phyloP scores from a whole-genome alignment of 2,797 vertebrate genomes.

The Falco rusticolus region DNA sequence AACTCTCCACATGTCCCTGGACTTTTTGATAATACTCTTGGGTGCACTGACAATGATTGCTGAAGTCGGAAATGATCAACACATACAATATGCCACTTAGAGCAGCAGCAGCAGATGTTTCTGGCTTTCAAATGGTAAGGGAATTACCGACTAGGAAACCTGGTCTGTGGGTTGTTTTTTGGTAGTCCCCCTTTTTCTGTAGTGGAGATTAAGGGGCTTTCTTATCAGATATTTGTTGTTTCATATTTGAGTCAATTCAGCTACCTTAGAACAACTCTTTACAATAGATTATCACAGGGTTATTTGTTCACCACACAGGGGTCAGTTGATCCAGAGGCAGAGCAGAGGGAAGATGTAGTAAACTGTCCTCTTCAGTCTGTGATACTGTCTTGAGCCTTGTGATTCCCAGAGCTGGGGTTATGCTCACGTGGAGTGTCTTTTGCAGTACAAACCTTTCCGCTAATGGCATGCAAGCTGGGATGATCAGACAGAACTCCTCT shows the following conservation, averaged over 20 bases:
- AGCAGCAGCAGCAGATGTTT: neutral
- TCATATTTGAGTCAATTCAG: neutral
- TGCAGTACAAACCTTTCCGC: neutral
- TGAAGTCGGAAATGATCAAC: conserved; percentile 7
- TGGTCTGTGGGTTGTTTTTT: neutral
- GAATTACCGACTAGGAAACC: neutral
- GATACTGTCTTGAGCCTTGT: neutral
- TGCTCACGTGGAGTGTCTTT: neutral
- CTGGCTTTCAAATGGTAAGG: neutral
- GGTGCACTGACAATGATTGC: neutral
- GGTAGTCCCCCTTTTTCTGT: neutral
- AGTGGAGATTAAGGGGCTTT: neutral
- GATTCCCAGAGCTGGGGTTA: neutral
- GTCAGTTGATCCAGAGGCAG: neutral
- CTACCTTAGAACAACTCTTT: neutral
- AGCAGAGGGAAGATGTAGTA: neutral
- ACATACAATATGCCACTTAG: neutral
- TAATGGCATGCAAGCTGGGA: neutral
- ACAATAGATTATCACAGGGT: neutral
- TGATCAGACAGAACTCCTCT: neutral
- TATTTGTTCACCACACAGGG: neutral
- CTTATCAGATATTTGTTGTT: neutral
- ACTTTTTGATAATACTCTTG: neutral
- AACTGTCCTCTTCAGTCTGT: neutral
- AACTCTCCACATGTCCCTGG: neutral